Evolutionary conservation across 2,797 vertebrate species (phyloP).

Genomic region (Alfaro cultratus): DNA sequence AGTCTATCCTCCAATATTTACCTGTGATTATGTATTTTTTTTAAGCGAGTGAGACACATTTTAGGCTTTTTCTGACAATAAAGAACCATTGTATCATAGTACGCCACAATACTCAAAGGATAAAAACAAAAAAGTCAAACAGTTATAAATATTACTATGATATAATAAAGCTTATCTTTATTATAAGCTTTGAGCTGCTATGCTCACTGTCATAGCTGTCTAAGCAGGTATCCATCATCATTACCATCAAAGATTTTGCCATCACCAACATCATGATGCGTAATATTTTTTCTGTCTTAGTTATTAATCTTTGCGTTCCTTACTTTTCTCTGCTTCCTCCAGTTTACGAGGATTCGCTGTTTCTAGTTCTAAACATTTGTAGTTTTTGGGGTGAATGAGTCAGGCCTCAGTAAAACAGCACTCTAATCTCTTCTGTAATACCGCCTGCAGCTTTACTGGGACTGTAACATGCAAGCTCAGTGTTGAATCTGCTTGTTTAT

Average conservation of each 20-base stretch:
- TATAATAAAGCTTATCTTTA: too few species aligned
- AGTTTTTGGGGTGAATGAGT: conserved; percentile 63
- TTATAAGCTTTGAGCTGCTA: conserved; percentile 39
- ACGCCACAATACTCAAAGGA: background rate
- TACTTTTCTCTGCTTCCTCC: conserved; percentile 5
- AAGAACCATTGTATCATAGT: background rate
- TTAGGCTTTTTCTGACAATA: background rate
- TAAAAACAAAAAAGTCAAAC: background rate
- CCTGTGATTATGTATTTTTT: background rate
- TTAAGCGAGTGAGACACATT: background rate
- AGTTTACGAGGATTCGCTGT: conserved; percentile 13
- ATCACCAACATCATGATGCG: conserved; percentile 16
- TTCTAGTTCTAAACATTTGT: conserved; percentile 33
- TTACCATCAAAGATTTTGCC: conserved; percentile 31
- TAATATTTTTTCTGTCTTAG: background rate
- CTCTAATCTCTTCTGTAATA: conserved; percentile 52
- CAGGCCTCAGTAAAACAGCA: conserved; percentile 48
- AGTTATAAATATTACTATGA: conserved; percentile 18
- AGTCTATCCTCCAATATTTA: background rate
- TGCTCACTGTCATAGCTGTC: conserved; percentile 33
- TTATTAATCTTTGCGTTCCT: conserved; percentile 13
- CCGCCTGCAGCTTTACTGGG: conserved; percentile 51
- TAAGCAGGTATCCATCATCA: conserved; percentile 37
- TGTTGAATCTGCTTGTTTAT: conserved; percentile 29
- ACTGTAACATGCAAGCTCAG: conserved; percentile 35